Base-by-base conservation (phyloP, 1,140 invertebrate genomes). In the Philotrypesis tridentata region DNA sequence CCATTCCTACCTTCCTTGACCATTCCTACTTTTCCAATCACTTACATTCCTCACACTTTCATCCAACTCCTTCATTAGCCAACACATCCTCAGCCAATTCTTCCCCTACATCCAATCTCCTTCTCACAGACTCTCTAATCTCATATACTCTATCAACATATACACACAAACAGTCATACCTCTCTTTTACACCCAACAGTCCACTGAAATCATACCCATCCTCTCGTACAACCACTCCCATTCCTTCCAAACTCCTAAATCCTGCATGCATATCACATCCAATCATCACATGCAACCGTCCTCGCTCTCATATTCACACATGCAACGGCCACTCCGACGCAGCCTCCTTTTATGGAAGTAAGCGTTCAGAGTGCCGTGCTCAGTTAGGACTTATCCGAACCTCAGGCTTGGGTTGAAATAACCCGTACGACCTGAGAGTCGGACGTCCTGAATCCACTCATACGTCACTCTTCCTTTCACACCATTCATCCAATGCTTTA, bases 81-180 rank as follows among this genome's bases (percentile, higher is more conserved):
- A 43, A 7, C 6, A n/a, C n/a, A 14, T 43, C 40, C n/a, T n/a
- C n/a, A n/a, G n/a, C n/a, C n/a, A n/a, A 5, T 43, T 37, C 3
- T 5, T 37, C 33, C 11, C 12, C 7, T 43, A 7, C 40, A 43
- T 43, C 12, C 40, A 43, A 7, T 11, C 6, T 14, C 1, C 12
- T 1, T 96, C 96, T 95, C 9, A 37, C 33, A 3, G 33, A 37
- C 33, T 37, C 33, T 33, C 31, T 70, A 27, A 70, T 31, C 14
- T 9, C 14, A 29, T 11, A 70, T 3, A 21, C 61, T 25, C 37
- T 21, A n/a, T 40, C 71, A 25, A 73, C 33, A 37, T 55, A 48
- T 48, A 14, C 48, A 75, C 48, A 27, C 60, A 23, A 17, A 23
- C 23, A 23, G 3, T 17, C 17, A 55, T 68, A 55, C 2, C 55